Percentiles rank a stretch among this genome's conserved stretches.
These are phyloP conservation scores for Drosophila meridiana DNA, from an alignment of 2,888 invertebrate genomes.

Conservation along the genomic window DNA sequence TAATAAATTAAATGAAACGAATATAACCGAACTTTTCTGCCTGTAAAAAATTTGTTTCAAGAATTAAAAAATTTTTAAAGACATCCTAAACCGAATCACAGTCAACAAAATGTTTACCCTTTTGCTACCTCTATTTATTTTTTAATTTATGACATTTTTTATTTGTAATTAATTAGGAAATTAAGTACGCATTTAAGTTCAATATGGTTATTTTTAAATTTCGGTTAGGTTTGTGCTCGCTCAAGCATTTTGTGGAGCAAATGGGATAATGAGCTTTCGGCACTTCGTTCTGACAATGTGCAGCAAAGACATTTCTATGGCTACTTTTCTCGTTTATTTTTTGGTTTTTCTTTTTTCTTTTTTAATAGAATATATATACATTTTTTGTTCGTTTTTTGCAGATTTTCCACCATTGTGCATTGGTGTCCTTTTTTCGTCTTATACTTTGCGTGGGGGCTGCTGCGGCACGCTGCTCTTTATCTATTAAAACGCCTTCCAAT, in stretches of 20 bases:
- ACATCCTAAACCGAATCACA: not conserved
- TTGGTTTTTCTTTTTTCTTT: conserved; percentile 14
- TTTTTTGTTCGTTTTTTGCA: conserved; percentile 32
- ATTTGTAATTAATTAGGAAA: not conserved
- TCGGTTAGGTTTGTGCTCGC: conserved; percentile 16
- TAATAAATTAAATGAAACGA: no score
- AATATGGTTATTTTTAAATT: conserved; percentile 14
- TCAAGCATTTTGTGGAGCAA: conserved; percentile 51
- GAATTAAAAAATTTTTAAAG: not conserved
- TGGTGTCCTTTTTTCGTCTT: conserved; percentile 70
- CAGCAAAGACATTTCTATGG: conserved; percentile 69
- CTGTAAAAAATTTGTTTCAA: no score
- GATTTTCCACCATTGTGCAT: conserved; percentile 66
- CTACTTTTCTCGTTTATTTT: conserved; percentile 42
- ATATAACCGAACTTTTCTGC: no score
- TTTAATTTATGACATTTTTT: not conserved
- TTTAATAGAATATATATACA: conserved; percentile 14
- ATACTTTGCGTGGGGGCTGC: conserved; percentile 54
- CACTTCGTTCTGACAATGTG: conserved; percentile 71
- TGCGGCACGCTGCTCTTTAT: conserved; percentile 76
- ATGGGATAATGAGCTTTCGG: conserved; percentile 74
- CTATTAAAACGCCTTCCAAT: conserved; percentile 82
- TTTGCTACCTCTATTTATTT: not conserved
- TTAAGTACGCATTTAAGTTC: conserved; percentile 2
- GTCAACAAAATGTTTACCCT: not conserved